These are phyloP conservation scores for Chrysotoxum bicinctum DNA, from an alignment of 2,888 invertebrate species.

Conservation along the genomic window DNA sequence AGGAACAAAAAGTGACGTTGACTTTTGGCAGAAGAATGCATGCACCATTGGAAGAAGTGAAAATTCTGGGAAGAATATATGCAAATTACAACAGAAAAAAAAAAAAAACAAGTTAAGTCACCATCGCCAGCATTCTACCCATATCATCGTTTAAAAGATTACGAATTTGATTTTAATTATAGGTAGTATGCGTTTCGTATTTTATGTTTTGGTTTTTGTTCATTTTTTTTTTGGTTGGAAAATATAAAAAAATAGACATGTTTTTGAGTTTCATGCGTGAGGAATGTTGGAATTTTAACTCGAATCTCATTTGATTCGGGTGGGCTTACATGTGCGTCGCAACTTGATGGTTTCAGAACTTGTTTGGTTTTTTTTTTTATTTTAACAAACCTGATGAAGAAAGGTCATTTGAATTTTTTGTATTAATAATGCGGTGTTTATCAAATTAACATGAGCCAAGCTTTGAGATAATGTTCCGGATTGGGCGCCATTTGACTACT, in stretches of 20 bases:
- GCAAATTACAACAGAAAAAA: slow-evolving; percentile 24
- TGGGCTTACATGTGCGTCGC: slow-evolving; percentile 1
- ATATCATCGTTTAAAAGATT: slow-evolving; percentile 10
- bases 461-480: background rate
- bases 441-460: background rate
- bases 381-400: background rate
- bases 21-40: slow-evolving; percentile 43
- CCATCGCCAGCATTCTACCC: background rate
- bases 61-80: slow-evolving; percentile 37
- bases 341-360: background rate
- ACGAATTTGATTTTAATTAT: slow-evolving; percentile 29
- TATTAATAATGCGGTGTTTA: background rate
- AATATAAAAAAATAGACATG: slow-evolving; percentile 13
- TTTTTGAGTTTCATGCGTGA: slow-evolving; percentile 4
- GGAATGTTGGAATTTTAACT: slow-evolving; percentile 16
- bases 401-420: background rate
- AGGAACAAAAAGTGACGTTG: slow-evolving; percentile 12
- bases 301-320: background rate
- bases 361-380: background rate
- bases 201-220: background rate
- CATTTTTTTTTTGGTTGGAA: background rate
- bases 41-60: slow-evolving; percentile 20
- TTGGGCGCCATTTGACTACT: background rate
- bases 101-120: slow-evolving; percentile 26
- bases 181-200: background rate